Evolutionary conservation across 35 echinoderm and acorn worm species (phyloP).

Genomic region (Nesometra sesokonis): DNA sequence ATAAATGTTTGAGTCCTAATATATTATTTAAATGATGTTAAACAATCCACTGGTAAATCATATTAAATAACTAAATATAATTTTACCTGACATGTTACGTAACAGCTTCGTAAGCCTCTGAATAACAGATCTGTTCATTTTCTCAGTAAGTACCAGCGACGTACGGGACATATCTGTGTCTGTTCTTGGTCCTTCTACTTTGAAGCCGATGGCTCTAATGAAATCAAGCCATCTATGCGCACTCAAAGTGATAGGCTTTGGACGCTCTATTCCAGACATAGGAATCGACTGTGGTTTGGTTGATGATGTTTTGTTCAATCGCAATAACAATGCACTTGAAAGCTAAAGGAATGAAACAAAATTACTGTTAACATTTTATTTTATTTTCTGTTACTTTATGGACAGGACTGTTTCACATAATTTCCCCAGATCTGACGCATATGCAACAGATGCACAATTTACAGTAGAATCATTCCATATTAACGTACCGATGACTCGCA

Average conservation of each 20-base stretch:
- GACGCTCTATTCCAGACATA: neutral
- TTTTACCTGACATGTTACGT: neutral
- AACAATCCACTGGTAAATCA: no score
- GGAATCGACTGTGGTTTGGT: no score
- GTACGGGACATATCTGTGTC: neutral
- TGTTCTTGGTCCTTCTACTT: neutral
- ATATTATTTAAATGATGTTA: no score
- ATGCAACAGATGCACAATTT: no score
- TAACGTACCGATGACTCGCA: no score
- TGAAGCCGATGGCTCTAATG: neutral
- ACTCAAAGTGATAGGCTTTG: neutral
- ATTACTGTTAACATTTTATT: neutral
- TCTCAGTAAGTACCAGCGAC: neutral
- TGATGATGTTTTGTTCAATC: neutral
- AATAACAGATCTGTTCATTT: neutral
- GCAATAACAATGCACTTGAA: neutral
- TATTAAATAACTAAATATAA: no score
- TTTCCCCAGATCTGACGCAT: no score
- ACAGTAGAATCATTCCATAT: no score
- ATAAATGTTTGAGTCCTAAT: no score
- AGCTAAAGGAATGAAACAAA: neutral
- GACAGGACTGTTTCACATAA: no score
- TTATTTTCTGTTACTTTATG: no score
- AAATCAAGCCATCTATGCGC: neutral
- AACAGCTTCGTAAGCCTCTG: neutral